A percentile compares a stretch with the other conserved stretches of the same genome.
Evolutionary conservation across 2,113 vertebrate species (phyloP).

Genomic region (Cinclus cinclus): DNA sequence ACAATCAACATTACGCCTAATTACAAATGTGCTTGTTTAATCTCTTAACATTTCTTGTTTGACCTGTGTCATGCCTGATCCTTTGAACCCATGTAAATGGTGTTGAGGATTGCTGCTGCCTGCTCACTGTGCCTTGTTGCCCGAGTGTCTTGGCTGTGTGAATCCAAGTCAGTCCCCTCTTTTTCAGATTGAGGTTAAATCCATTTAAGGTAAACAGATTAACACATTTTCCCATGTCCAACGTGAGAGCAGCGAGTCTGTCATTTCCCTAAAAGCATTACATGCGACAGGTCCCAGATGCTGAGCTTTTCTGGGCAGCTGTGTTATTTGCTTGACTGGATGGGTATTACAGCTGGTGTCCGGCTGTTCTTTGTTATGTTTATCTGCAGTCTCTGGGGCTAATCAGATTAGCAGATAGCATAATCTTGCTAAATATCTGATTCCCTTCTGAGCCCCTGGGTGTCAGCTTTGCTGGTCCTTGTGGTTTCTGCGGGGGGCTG

Average conservation of each 20-base stretch:
- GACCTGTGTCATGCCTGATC: neutral
- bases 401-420: conserved; percentile 71
- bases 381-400: conserved; percentile 67
- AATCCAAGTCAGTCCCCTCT: conserved; percentile 17
- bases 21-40: conserved; percentile 36
- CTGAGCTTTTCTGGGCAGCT: conserved; percentile 69
- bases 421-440: conserved; percentile 67
- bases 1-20: neutral
- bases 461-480: conserved; percentile 29
- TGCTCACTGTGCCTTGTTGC: neutral
- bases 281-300: conserved; percentile 70
- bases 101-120: neutral
- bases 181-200: conserved; percentile 63
- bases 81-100: neutral
- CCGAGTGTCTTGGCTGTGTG: neutral
- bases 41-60: neutral
- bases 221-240: conserved; percentile 64
- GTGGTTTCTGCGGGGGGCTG: neutral
- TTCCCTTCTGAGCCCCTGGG: conserved; percentile 42
- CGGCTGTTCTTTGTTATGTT: conserved; percentile 74
- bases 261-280: conserved; percentile 77
- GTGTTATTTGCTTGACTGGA: conserved; percentile 62
- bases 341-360: conserved; percentile 74
- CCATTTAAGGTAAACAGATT: conserved; percentile 72
- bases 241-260: conserved; percentile 46